Evolutionary conservation across 2,888 invertebrate genomes (phyloP).

Genomic region (Malachius bipustulatus): DNA sequence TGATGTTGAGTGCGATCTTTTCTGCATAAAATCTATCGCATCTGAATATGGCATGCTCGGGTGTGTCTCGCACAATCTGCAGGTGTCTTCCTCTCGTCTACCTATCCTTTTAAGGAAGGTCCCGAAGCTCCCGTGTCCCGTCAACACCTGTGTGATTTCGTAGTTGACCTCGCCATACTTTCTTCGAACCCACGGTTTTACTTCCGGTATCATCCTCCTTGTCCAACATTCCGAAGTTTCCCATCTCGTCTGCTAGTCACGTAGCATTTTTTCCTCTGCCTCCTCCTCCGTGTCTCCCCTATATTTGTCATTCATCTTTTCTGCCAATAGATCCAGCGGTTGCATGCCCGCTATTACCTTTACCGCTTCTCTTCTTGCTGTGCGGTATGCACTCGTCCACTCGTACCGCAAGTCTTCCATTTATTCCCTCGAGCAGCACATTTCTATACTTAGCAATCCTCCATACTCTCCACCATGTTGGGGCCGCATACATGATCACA

Average conservation of each 20-base stretch:
- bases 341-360: conserved; percentile 5
- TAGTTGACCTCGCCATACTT: conserved; percentile 7
- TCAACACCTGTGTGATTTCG: conserved; percentile 2
- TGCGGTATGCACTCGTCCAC: too few relatives aligned
- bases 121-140: conserved; percentile 2
- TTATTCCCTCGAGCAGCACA: conserved; percentile 1
- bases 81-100: too few relatives aligned
- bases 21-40: too few relatives aligned
- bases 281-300: too few relatives aligned
- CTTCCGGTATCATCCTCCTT: conserved; percentile 5
- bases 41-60: too few relatives aligned
- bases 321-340: conserved; percentile 5
- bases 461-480: conserved; percentile 8
- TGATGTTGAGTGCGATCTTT: too few relatives aligned
- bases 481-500: conserved; percentile 10
- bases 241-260: conserved; percentile 9
- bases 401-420: conserved; percentile 8
- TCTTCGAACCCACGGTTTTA: conserved; percentile 5
- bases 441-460: conserved; percentile 4
- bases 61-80: too few relatives aligned
- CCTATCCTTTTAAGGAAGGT: too few relatives aligned
- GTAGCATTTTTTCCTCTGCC: conserved; percentile 4
- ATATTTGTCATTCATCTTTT: too few relatives aligned
- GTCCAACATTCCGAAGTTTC: conserved; percentile 4
- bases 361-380: conserved; percentile 10